A percentile compares a stretch with the other conserved stretches of the same genome.
Conservation (phyloP, 23 tunicate species). For the Clavelina lepadiformis region DNA sequence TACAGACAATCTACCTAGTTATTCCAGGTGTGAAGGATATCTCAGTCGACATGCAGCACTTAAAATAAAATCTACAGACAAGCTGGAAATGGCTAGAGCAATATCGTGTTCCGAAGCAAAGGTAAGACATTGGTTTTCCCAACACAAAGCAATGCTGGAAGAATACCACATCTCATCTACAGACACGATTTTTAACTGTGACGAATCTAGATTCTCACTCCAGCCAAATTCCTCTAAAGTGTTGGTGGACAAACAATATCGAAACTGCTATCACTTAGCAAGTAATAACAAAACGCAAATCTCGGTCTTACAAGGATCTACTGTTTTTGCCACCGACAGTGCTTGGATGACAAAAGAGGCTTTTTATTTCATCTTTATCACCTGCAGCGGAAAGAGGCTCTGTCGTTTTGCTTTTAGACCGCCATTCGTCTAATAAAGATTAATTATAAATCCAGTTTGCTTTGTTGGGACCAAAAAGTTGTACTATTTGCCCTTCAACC, state of each 20-base stretch:
- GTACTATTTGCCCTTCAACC: not conserved
- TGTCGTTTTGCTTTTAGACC: too few species aligned
- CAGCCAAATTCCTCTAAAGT: not conserved
- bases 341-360: conserved; percentile 8
- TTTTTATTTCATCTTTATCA: not conserved
- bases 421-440: too few species aligned
- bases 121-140: too few species aligned
- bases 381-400: too few species aligned
- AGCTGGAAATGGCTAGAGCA: too few species aligned
- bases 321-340: not conserved
- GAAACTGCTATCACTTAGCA: not conserved
- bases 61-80: not conserved
- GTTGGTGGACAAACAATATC: not conserved
- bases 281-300: conserved; percentile 2
- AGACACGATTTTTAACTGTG: not conserved
- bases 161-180: too few species aligned
- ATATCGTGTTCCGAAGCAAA: too few species aligned
- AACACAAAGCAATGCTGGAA: too few species aligned
- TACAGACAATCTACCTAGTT: not conserved
- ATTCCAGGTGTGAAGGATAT: not conserved
- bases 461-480: too few species aligned
- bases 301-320: not conserved
- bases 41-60: not conserved
- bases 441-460: too few species aligned
- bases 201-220: conserved; percentile 1